Evolutionary conservation across 2,797 vertebrate genomes (phyloP), one percentile per base, ranked within the genome.

Genomic region (Microcaecilia unicolor): DNA sequence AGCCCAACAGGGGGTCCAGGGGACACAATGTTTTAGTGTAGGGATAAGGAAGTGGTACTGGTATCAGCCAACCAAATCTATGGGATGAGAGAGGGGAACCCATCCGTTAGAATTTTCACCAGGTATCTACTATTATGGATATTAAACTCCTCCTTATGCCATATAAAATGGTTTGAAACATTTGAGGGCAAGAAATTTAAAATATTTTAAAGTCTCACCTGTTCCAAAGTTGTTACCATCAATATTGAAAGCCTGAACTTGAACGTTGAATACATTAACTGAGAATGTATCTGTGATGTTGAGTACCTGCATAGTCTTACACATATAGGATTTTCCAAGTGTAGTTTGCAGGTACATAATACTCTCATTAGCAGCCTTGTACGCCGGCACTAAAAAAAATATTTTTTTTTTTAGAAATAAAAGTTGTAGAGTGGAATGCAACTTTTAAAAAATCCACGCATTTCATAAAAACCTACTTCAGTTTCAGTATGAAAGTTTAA

Each of bases 231-330:
- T 72, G 51, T 70, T 67, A 28, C 76, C 83, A 0, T 51, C 71
- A 7, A 97, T 44, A 16, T 64, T 79, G 25, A 99, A 99, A 9
- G 91, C 89, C 65, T 99, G 96, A 59, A 98, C 61, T 67, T 89
- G 85, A 52, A 97, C 63, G 27, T 81, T 64, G 72, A 91, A 94
- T 24, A 84, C 53, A 51, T 90, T 91, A 64, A 99, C 56, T 10
- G 84, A 69, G 23, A 85, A 72, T 9, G 51, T 11, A 5, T 48
- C 31, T 0, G 59, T 62, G 56, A 98, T 71, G 1, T 11, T 38
- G 25, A 98, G 64, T 5, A 46, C 88, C 48, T 93, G 86, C 67
- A 92, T 77, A 0, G 81, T 53, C 0, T 47, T 81, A 60, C 96
- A 99, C 81, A 78, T 88, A 74, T 94, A 99, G 1, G 95, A 98